phyloP scores from a whole-genome alignment of 1,140 invertebrate genomes.

The Tetragnatha versicolor region DNA sequence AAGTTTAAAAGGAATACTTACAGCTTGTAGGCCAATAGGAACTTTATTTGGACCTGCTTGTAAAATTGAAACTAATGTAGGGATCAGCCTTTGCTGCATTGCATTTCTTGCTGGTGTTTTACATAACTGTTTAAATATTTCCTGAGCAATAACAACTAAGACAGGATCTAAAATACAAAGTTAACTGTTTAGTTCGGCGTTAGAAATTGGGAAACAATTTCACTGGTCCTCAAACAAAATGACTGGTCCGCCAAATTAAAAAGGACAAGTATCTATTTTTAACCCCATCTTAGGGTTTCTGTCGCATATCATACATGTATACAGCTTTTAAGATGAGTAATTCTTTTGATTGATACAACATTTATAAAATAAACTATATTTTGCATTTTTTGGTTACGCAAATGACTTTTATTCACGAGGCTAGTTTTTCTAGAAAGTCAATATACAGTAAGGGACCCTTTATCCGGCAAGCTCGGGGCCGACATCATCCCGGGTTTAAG shows the following conservation, averaged over 20 bases:
- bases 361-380: background rate
- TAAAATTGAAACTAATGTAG: conserved; percentile 75
- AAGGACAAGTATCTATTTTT: no score
- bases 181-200: no score
- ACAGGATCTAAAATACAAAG: conserved; percentile 73
- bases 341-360: background rate
- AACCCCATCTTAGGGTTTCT: background rate
- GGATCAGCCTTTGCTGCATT: conserved; percentile 74
- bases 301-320: background rate
- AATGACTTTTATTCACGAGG: no score
- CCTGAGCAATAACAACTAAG: conserved; percentile 71
- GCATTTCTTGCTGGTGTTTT: conserved; percentile 72
- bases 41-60: conserved; percentile 63
- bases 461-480: no score
- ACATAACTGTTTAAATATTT: conserved; percentile 74
- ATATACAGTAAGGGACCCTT: no score
- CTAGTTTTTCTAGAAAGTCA: no score
- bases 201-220: no score
- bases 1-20: conserved; percentile 32
- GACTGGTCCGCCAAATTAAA: no score
- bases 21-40: conserved; percentile 65
- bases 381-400: no score
- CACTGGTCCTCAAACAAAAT: no score
- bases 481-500: no score
- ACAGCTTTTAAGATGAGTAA: background rate